A percentile compares a stretch with the other conserved stretches of the same genome.
These are phyloP conservation scores for Cephus spinipes DNA, from an alignment of 2,888 invertebrate genomes.

Conservation along the genomic window DNA sequence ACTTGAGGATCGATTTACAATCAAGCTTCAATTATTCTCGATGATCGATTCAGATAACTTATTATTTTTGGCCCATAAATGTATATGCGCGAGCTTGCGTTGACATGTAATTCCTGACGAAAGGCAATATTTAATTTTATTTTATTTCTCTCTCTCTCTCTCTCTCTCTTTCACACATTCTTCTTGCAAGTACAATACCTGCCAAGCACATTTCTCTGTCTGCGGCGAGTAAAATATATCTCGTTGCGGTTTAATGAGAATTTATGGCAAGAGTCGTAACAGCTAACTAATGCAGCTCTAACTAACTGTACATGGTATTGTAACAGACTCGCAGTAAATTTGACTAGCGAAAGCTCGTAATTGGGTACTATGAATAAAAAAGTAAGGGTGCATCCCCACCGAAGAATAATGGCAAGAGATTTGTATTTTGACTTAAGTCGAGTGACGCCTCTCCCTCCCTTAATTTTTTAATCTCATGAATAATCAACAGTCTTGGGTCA, in stretches of 20 bases:
- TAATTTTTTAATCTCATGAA: not conserved
- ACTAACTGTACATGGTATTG: not conserved
- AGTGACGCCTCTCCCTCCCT: not conserved
- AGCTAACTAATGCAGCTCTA: not conserved
- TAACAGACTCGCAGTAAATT: not conserved
- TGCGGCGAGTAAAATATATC: not conserved
- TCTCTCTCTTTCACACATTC: not conserved
- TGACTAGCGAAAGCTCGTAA: not conserved
- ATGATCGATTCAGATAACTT: not conserved
- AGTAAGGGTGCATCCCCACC: not conserved
- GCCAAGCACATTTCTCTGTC: not conserved
- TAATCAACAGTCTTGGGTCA: not conserved
- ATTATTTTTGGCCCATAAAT: not conserved
- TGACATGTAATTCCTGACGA: not conserved
- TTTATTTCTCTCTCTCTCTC: not conserved
- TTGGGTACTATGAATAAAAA: not conserved
- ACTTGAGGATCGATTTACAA: not conserved
- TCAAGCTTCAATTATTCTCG: not conserved
- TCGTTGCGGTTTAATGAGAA: not conserved
- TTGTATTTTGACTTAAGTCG: not conserved
- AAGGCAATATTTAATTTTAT: not conserved
- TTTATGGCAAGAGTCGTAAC: not conserved
- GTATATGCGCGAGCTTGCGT: not conserved
- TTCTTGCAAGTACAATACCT: not conserved
- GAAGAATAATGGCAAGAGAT: not conserved